These are phyloP conservation scores for Sebastes oblongus DNA, from an alignment of 2,797 vertebrate genomes.

Conservation along the genomic window DNA sequence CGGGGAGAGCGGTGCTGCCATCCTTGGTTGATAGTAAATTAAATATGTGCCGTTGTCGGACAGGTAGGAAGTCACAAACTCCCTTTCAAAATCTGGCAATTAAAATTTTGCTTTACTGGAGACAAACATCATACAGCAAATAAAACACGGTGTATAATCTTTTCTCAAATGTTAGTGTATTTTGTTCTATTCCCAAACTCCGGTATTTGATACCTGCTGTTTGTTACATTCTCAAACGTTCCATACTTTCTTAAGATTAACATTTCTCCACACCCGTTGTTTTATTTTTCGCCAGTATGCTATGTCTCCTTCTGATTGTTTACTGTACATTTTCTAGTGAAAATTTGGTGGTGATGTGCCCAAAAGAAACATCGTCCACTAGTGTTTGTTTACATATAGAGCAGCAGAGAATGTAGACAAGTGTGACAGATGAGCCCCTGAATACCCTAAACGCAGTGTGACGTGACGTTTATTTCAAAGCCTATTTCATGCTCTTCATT, in stretches of 20 bases:
- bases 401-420: neutral
- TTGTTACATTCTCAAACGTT: neutral
- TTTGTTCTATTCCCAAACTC: neutral
- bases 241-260: neutral
- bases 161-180: neutral
- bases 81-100: neutral
- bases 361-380: neutral
- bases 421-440: neutral
- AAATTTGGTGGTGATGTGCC: neutral
- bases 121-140: neutral
- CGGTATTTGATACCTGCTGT: neutral
- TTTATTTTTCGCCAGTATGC: neutral
- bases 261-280: neutral
- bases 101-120: neutral
- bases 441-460: neutral
- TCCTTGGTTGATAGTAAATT: neutral
- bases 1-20: too few species aligned
- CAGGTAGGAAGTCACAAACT: neutral
- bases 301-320: neutral
- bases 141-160: neutral
- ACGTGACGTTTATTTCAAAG: slow-evolving; percentile 4
- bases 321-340: neutral
- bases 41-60: neutral
- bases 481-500: slow-evolving; percentile 17
- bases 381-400: neutral